Base-by-base conservation (phyloP, 2,888 invertebrate species). In the Caenorhabditis imperialis region DNA sequence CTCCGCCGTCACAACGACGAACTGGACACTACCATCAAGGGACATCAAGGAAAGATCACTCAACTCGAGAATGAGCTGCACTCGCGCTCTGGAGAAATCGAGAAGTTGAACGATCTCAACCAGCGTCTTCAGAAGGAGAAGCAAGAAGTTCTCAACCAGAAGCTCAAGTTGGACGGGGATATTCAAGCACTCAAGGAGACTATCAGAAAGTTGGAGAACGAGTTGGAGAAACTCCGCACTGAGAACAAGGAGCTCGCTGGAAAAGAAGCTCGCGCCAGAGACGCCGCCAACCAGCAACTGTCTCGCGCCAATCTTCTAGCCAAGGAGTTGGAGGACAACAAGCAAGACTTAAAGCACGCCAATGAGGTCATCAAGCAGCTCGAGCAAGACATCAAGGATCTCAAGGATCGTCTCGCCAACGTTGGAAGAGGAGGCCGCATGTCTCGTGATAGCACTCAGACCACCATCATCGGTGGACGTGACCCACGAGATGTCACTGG, bases 1-100 rank as follows among this genome's bases (percentile, higher is more conserved):
- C 76, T 86, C 7, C 83, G 86, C 22, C 79, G 84, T 40, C 84
- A 84, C 72, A 87, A 87, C 44, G 87, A 87, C 57, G 87, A 87
- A 37, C 76, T 87, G 44, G 87, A 87, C 62, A 83, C 86, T 1
- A 83, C 85, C 27, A 81, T 86, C 50, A 87, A 87, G 79, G 84
- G 81, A 27, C 78, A 78, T n/a, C 86, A 85, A 75, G 85, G 86
- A 42, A 87, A 85, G 69, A 61, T 82, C 10, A 77, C 80, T n/a
- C 81, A 83, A 40, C 63, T 84, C 16, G 87, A 87, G 65, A 87
- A 85, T 58, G 87, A 87, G 23, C 40, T 87, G 33, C 80, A 76
- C 55, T 73, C 80, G 20, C 72, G 81, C 42, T 76, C 77, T 18
- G 84, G 84, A 38, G 87, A 87, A 65, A 83, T 86, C 20, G 83